Base-by-base conservation (phyloP, 2,113 vertebrate species). In the Odocoileus hemionus region DNA sequence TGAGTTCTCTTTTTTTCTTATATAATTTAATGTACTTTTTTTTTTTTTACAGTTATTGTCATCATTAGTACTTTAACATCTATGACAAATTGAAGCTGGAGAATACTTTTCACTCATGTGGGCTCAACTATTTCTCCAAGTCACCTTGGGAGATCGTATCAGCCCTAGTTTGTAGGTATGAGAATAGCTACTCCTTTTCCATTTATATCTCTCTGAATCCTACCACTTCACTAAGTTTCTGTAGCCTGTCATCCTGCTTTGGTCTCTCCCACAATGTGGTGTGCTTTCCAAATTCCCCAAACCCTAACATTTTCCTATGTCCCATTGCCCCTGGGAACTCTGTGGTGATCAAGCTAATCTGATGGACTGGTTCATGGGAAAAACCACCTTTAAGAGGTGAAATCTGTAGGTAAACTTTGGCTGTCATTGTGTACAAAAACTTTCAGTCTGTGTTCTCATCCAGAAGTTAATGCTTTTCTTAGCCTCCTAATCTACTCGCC, bases 381-480 rank as follows among this genome's bases (percentile, higher is more conserved):
- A 93, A 88, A 26, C 5, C 13, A 39, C 47, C 84, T 13, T 25
- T 54, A 54, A 70, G 36, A 84, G 45, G 30, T 95, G 89, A 92
- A 91, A 79, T 28, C 89, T 57, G 45, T 36, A 87, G 61, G 55
- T 80, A 43, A 83, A 83, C 19, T 57, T 64, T 54, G 92, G 83
- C 58, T 88, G 30, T 60, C 52, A 84, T 23, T 45, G 5, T 58
- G 54, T 67, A 57, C 82, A 91, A 83, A 67, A 7, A 6, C 47
- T 67, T 92, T 93, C 54, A 76, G 17, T 36, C 26, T 91, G 6
- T 93, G 50, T 74, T 92, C 67, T 87, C 60, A 87, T n/a, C 16
- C 39, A 90, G 82, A 45, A 57, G 50, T 94, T 79, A 92, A 95
- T 84, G 82, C 85, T 89, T 95, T 84, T 79, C 78, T 89, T 95